phyloP scores from a whole-genome alignment of 2,797 vertebrate species.

The Rhinogobio ventralis region DNA sequence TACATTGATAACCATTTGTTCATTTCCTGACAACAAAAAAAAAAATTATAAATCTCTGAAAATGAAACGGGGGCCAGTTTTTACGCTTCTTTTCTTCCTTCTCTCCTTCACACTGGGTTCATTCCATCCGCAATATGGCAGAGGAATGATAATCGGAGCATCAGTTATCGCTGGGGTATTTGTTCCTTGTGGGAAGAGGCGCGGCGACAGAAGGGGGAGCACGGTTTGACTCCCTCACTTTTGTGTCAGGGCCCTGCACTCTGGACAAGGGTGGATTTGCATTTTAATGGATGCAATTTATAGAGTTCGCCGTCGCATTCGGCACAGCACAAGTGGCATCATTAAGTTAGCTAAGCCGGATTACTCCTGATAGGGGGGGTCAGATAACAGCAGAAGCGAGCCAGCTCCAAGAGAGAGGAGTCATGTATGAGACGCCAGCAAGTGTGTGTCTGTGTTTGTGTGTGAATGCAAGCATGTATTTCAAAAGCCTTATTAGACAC shows the following conservation, averaged over 20 bases:
- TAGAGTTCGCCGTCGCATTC: slow-evolving; percentile 94
- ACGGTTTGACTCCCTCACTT: slow-evolving; percentile 89
- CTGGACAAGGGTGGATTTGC: slow-evolving; percentile 91
- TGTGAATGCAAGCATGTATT: not conserved
- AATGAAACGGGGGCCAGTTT: slow-evolving; percentile 88
- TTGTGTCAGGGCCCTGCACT: slow-evolving; percentile 79
- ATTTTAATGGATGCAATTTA: slow-evolving; percentile 99
- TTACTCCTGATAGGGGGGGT: slow-evolving; percentile 95
- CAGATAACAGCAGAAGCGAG: slow-evolving; percentile 85
- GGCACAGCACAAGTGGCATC: slow-evolving; percentile 98
- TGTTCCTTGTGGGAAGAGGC: slow-evolving; percentile 72
- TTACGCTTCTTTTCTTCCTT: slow-evolving; percentile 56
- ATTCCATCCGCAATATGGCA: slow-evolving; percentile 85
- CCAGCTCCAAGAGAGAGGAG: slow-evolving; percentile 68
- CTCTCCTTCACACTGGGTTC: slow-evolving; percentile 80
- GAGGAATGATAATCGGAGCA: slow-evolving; percentile 89
- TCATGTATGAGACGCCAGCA: slow-evolving; percentile 50
- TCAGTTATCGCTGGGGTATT: slow-evolving; percentile 91
- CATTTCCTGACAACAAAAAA: slow-evolving; percentile 99
- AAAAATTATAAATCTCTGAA: slow-evolving; percentile 84
- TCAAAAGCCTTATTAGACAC: slow-evolving; percentile 16
- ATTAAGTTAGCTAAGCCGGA: slow-evolving; percentile 99
- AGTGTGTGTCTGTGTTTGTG: slow-evolving; percentile 45
- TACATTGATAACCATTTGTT: slow-evolving; percentile 99
- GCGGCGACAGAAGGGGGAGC: slow-evolving; percentile 62